phyloP scores from a whole-genome alignment of 2,797 vertebrate species.

The Oreochromis mossambicus region DNA sequence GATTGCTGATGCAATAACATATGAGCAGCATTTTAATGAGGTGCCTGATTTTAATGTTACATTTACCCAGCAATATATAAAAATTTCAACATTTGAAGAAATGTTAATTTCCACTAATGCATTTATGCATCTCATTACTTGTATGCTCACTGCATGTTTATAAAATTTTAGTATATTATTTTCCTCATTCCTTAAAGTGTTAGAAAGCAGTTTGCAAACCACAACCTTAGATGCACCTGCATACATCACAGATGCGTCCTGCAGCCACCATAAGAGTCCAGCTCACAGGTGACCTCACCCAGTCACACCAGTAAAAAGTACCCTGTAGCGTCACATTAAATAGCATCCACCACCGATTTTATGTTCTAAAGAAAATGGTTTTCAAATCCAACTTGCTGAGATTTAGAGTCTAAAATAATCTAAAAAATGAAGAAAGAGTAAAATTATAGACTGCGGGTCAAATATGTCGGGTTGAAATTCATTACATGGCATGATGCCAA shows the following conservation, averaged over 20 bases:
- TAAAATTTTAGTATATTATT: background rate
- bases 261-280: background rate
- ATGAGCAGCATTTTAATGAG: background rate
- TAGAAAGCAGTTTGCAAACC: background rate
- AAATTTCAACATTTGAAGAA: background rate
- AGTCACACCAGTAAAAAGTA: background rate
- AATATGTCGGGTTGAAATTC: conserved; percentile 4
- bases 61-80: background rate
- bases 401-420: background rate
- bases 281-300: background rate
- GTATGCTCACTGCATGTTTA: background rate
- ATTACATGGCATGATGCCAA: conserved; percentile 12
- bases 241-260: background rate
- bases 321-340: background rate
- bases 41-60: background rate
- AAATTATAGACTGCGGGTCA: conserved; percentile 4
- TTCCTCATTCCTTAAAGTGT: background rate
- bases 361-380: background rate
- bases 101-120: background rate
- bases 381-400: background rate
- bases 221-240: background rate
- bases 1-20: background rate
- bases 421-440: background rate
- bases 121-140: background rate
- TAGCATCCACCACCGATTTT: background rate